Percentiles rank a stretch among this genome's conserved stretches.
Evolutionary conservation across 2,888 invertebrate genomes (phyloP).

Genomic region (Ochropleura plecta): DNA sequence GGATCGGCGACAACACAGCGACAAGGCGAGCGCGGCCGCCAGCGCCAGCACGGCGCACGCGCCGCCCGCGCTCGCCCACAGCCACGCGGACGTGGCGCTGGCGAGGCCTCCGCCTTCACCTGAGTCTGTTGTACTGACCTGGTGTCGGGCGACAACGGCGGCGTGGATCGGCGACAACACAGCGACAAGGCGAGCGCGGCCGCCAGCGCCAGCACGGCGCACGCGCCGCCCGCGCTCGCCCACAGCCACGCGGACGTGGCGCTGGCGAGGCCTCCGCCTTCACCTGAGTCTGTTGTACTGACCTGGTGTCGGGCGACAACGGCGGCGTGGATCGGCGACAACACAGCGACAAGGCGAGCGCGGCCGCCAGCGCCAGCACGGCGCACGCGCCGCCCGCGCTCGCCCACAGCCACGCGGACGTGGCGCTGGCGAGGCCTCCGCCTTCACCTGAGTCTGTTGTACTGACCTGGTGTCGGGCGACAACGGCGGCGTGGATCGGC

Average conservation of each 20-base stretch:
- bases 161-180: conserved; percentile 80
- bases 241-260: conserved; percentile 88
- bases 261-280: conserved; percentile 80
- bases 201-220: conserved; percentile 86
- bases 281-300: no score
- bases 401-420: conserved; percentile 88
- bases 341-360: conserved; percentile 86
- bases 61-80: conserved; percentile 87
- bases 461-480: no score
- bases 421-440: conserved; percentile 82
- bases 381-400: conserved; percentile 86
- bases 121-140: no score
- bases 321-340: conserved; percentile 79
- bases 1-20: conserved; percentile 83
- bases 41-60: conserved; percentile 86
- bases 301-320: no score
- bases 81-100: conserved; percentile 85
- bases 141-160: conserved; percentile 78
- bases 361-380: conserved; percentile 85
- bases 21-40: conserved; percentile 85
- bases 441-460: conserved; percentile 80
- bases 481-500: conserved; percentile 75
- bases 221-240: conserved; percentile 86
- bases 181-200: conserved; percentile 86
- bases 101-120: conserved; percentile 82